phyloP scores from a whole-genome alignment of 2,888 invertebrate species.

The Dendrolimus houi region DNA sequence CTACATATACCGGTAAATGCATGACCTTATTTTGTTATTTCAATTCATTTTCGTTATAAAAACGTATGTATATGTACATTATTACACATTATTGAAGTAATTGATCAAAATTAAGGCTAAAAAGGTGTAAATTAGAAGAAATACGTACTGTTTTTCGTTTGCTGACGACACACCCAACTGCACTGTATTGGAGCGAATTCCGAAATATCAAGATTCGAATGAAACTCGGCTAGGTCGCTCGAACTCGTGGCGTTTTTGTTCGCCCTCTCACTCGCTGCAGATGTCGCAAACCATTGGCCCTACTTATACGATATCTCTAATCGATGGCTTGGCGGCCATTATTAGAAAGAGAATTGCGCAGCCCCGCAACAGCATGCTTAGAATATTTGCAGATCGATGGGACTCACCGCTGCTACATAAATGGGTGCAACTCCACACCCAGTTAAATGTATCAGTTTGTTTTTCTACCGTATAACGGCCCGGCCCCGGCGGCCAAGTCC shows the following conservation, averaged over 20 bases:
- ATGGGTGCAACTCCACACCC: too few species aligned
- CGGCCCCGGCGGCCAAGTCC: too few species aligned
- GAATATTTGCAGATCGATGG: too few species aligned
- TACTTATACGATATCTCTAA: neutral
- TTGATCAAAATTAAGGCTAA: neutral
- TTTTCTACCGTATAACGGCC: too few species aligned
- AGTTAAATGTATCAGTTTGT: too few species aligned
- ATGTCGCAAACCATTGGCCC: conserved; percentile 35
- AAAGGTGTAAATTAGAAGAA: conserved; percentile 11
- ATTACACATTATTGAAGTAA: neutral
- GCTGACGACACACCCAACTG: conserved; percentile 57
- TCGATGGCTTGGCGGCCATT: too few species aligned
- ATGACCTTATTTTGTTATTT: neutral
- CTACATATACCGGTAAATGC: conserved; percentile 5
- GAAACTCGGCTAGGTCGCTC: conserved; percentile 44
- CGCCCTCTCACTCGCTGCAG: conserved; percentile 53
- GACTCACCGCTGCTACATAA: too few species aligned
- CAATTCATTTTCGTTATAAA: neutral
- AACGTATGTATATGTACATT: neutral
- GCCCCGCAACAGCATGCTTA: too few species aligned
- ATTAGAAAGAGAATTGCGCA: too few species aligned
- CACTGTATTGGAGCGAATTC: conserved; percentile 43
- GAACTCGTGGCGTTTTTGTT: conserved; percentile 51
- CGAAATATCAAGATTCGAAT: conserved; percentile 51
- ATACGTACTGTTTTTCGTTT: conserved; percentile 51